A percentile compares a stretch with the other conserved stretches of the same genome.
phyloP scores from a whole-genome alignment of 2,888 invertebrate genomes.

The Athalia rosae region DNA sequence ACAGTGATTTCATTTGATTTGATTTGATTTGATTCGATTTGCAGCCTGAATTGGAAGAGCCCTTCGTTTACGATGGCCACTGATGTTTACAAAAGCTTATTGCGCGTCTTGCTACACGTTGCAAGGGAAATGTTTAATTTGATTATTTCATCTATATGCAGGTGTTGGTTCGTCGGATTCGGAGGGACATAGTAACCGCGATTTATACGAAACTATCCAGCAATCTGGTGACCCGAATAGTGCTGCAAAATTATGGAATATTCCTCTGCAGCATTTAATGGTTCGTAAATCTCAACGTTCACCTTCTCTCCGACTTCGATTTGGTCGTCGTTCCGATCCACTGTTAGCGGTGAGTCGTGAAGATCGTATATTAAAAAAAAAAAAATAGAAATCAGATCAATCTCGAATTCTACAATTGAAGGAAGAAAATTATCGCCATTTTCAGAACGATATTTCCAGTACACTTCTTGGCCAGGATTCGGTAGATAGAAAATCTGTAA shows the following conservation, averaged over 20 bases:
- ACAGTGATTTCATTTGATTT: too few relatives aligned
- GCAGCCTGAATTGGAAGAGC: too few relatives aligned
- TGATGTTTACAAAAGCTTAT: neutral
- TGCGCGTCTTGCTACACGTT: neutral
- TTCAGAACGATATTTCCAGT: slow-evolving; percentile 24
- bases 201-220: slow-evolving; percentile 21
- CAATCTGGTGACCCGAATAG: slow-evolving; percentile 18
- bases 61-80: too few relatives aligned
- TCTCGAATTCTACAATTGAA: neutral
- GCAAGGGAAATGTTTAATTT: neutral
- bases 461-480: slow-evolving; percentile 21
- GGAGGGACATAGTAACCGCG: slow-evolving; percentile 3
- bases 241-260: slow-evolving; percentile 26
- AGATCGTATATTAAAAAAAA: neutral
- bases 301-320: slow-evolving; percentile 66
- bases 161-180: slow-evolving; percentile 9
- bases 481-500: slow-evolving; percentile 24
- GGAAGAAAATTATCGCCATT: neutral
- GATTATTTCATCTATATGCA: neutral
- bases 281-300: slow-evolving; percentile 66
- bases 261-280: slow-evolving; percentile 63
- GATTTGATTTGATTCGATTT: too few relatives aligned
- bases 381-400: neutral
- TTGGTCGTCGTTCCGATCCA: slow-evolving; percentile 64
- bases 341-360: slow-evolving; percentile 29